Conservation (phyloP, 2,888 invertebrate genomes). For the Ptilodon capucinus region DNA sequence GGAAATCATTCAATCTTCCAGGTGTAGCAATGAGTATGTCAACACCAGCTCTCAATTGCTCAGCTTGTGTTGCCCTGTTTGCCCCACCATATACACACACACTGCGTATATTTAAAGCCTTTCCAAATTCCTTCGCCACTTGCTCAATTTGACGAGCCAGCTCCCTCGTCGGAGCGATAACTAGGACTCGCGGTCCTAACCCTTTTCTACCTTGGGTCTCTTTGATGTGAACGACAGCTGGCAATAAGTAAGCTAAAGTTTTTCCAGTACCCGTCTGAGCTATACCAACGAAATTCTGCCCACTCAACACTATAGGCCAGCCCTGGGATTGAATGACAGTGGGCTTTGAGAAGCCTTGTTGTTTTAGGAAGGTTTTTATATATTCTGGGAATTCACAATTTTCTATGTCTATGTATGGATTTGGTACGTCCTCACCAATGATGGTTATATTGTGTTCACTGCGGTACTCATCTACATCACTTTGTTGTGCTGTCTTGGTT, state of each 20-base stretch:
- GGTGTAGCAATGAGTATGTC: slow-evolving; percentile 95
- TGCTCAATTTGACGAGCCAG: slow-evolving; percentile 90
- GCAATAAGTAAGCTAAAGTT: slow-evolving; percentile 89
- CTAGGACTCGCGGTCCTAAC: slow-evolving; percentile 91
- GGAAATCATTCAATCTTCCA: slow-evolving; percentile 92
- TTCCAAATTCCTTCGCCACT: slow-evolving; percentile 90
- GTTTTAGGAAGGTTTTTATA: slow-evolving; percentile 83
- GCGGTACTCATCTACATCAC: slow-evolving; percentile 85
- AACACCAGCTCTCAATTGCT: slow-evolving; percentile 86
- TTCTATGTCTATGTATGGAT: slow-evolving; percentile 88
- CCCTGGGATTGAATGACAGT: slow-evolving; percentile 93
- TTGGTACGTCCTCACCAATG: slow-evolving; percentile 86
- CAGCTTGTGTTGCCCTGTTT: slow-evolving; percentile 85
- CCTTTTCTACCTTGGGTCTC: slow-evolving; percentile 87
- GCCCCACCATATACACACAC: slow-evolving; percentile 95
- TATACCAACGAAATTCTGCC: slow-evolving; percentile 92
- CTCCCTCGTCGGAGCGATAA: slow-evolving; percentile 90
- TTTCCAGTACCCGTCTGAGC: slow-evolving; percentile 92
- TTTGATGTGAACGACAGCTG: slow-evolving; percentile 92
- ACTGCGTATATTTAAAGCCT: slow-evolving; percentile 86
- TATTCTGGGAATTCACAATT: slow-evolving; percentile 89
- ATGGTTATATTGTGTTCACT: slow-evolving; percentile 87
- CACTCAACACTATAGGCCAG: slow-evolving; percentile 92
- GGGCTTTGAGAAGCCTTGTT: slow-evolving; percentile 86
- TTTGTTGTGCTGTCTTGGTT: slow-evolving; percentile 47